Conservation (phyloP, 2,797 vertebrate species). For the Steatocranus sp. region DNA sequence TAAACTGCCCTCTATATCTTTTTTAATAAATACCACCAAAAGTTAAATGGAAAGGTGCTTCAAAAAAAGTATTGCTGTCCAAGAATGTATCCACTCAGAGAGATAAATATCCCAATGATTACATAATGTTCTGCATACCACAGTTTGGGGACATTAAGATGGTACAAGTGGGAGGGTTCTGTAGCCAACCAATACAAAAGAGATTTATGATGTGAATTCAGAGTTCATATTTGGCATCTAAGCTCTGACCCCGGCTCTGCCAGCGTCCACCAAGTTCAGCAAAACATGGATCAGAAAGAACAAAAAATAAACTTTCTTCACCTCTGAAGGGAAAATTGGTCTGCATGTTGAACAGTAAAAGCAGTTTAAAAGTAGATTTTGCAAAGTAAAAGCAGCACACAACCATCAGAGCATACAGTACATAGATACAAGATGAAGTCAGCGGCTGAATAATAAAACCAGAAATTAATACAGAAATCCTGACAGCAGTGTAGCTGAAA, state of each 20-base stretch:
- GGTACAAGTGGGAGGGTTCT: background rate
- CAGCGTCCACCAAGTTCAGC: constrained; percentile 4
- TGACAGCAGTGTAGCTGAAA: background rate
- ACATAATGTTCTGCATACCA: background rate
- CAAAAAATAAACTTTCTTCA: background rate
- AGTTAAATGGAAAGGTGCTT: background rate
- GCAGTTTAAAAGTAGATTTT: background rate
- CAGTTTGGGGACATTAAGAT: background rate
- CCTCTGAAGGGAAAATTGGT: background rate
- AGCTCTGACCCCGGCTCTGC: constrained; percentile 7
- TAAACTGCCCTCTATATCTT: background rate
- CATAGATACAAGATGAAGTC: background rate
- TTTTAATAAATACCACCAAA: background rate
- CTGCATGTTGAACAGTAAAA: background rate
- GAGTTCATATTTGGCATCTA: background rate
- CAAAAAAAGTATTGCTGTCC: background rate
- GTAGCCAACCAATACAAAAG: background rate
- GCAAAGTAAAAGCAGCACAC: background rate
- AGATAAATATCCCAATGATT: background rate
- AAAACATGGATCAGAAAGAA: background rate
- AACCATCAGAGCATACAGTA: background rate
- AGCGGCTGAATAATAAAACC: background rate
- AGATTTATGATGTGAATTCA: constrained; percentile 2
- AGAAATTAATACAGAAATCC: background rate
- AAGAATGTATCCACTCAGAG: background rate